These are phyloP conservation scores for Drosophila kanapiae DNA, from an alignment of 1,140 invertebrate species.

Conservation along the genomic window DNA sequence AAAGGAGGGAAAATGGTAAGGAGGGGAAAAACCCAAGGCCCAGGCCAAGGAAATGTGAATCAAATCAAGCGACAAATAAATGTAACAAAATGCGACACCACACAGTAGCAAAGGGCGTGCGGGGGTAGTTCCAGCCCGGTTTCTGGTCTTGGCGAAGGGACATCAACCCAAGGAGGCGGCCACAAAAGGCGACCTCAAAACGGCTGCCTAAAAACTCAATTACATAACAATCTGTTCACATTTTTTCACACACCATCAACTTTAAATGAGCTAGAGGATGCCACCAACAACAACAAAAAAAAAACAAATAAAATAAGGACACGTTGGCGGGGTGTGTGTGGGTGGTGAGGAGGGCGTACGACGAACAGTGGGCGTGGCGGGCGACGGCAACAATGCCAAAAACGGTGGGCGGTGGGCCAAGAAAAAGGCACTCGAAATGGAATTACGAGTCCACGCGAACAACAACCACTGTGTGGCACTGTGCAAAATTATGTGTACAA, in stretches of 20 bases:
- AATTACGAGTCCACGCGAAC: constrained; percentile 66
- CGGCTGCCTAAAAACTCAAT: constrained; percentile 85
- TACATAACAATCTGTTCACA: constrained; percentile 85
- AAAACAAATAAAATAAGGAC: not conserved
- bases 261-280: constrained; percentile 76
- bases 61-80: constrained; percentile 82
- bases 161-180: constrained; percentile 56
- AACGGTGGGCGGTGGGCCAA: constrained; percentile 64
- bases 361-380: constrained; percentile 58
- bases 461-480: constrained; percentile 6
- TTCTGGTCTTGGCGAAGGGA: constrained; percentile 28
- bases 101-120: constrained; percentile 26
- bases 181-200: constrained; percentile 82
- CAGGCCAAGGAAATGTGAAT: constrained; percentile 47
- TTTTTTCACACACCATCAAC: constrained; percentile 85
- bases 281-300: not conserved
- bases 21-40: constrained; percentile 12
- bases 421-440: constrained; percentile 77
- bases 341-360: constrained; percentile 2
- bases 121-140: too few relatives aligned
- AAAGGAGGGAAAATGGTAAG: constrained; percentile 31
- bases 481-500: not conserved
- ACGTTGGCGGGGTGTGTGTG: not conserved
- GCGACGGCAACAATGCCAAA: constrained; percentile 59
- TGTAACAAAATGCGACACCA: constrained; percentile 72